Percentiles rank a stretch among this genome's conserved stretches.
Conservation (phyloP, 2,113 vertebrate genomes). For the Centrocercus urophasianus region DNA sequence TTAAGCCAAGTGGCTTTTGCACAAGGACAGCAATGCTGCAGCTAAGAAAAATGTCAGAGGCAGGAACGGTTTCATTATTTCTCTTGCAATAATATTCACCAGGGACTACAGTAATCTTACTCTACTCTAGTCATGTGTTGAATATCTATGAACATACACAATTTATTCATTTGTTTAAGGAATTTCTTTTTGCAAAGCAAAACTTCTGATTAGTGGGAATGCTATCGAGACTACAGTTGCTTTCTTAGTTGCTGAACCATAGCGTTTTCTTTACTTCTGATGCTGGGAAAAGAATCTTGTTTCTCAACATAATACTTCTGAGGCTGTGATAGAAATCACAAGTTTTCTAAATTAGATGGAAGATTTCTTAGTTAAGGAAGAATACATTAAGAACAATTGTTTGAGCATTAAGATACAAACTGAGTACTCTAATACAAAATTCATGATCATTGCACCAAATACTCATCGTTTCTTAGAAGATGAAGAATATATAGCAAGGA, state of each 20-base stretch:
- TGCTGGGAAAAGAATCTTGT: not conserved
- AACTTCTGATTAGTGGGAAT: not conserved
- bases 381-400: not conserved
- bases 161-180: not conserved
- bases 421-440: conserved; percentile 4
- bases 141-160: not conserved
- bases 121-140: accelerated
- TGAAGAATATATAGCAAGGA: not conserved
- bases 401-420: not conserved
- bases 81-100: not conserved
- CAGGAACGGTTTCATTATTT: not conserved
- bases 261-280: not conserved
- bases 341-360: not conserved
- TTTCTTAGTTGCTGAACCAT: not conserved
- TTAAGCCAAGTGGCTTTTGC: not conserved
- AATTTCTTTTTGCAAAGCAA: not conserved
- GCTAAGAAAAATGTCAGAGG: not conserved
- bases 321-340: not conserved
- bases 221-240: not conserved
- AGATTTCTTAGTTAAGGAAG: not conserved
- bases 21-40: too few relatives aligned
- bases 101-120: not conserved
- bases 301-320: not conserved
- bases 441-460: not conserved
- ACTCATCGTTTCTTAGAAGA: not conserved